phyloP scores from a whole-genome alignment of 2,113 vertebrate species.

The human (Homo sapiens) region DNA sequence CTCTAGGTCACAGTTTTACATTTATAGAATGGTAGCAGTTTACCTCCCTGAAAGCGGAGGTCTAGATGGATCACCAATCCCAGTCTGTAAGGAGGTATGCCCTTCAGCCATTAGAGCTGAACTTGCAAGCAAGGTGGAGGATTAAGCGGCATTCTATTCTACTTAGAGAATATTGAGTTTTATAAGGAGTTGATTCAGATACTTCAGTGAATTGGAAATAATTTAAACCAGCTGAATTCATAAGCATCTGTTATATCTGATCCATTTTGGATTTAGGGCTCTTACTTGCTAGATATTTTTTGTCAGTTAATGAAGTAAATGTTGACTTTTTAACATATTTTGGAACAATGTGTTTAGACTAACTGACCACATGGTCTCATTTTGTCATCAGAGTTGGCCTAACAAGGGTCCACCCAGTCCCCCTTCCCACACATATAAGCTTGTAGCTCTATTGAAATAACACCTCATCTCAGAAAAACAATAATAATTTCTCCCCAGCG shows the following conservation, averaged over 20 bases:
- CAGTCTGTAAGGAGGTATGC: background rate
- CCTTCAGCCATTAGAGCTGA: background rate
- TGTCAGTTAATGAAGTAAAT: slow-evolving; percentile 4
- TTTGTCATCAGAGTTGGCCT: background rate
- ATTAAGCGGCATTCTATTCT: background rate
- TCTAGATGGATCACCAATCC: background rate
- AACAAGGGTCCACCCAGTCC: background rate
- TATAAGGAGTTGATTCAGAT: background rate
- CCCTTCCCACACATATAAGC: background rate
- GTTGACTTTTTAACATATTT: background rate
- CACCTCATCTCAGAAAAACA: background rate
- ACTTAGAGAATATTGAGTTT: background rate
- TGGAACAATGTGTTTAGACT: background rate
- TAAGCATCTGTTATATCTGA: background rate
- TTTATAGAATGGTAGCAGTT: background rate
- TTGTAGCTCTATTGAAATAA: background rate
- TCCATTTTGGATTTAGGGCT: background rate
- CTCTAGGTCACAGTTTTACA: background rate
- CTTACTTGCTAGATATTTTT: background rate
- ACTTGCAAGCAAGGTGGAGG: background rate
- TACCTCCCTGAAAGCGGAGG: background rate
- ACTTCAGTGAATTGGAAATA: background rate
- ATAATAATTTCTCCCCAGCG: background rate
- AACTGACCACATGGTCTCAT: background rate
- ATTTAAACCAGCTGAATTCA: slow-evolving; percentile 25